phyloP scores from a whole-genome alignment of 2,113 vertebrate species.

The Furnarius figulus region DNA sequence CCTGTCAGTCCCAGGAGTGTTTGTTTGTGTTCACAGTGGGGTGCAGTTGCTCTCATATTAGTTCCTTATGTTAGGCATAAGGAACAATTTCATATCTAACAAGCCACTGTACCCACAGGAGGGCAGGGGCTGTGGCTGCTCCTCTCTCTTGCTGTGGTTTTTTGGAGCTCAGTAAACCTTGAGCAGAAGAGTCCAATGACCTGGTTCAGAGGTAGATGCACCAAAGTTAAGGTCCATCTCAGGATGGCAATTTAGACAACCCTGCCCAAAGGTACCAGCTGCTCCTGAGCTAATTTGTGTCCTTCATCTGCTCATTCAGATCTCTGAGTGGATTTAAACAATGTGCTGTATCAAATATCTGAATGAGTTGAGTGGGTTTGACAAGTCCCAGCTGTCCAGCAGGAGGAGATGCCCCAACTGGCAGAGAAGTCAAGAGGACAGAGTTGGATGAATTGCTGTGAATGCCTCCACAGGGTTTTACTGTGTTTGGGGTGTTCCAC shows the following conservation, averaged over 20 bases:
- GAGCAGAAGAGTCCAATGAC: not conserved
- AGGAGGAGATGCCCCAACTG: not conserved
- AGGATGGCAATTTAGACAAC: not conserved
- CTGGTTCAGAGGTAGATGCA: not conserved
- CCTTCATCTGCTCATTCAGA: not conserved
- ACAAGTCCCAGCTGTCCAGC: not conserved
- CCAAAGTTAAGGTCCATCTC: not conserved
- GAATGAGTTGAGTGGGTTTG: not conserved
- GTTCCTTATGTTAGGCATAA: rapidly evolving
- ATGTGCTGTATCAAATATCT: not conserved
- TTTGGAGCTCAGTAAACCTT: not conserved
- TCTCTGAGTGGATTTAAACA: not conserved
- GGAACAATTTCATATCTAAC: not conserved
- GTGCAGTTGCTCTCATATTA: not conserved
- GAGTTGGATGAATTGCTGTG: not conserved
- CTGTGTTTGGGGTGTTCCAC: not conserved
- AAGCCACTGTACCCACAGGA: not conserved
- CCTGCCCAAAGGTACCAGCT: conserved; percentile 3
- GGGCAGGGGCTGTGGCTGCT: not conserved
- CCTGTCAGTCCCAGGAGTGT: not conserved
- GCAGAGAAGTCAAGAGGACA: not conserved
- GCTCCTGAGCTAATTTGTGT: not conserved
- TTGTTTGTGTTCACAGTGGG: not conserved
- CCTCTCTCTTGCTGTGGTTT: not conserved
- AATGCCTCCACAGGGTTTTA: not conserved